Base-by-base conservation (phyloP, 2,797 vertebrate genomes). In the Brachyrhaphis roseni region DNA sequence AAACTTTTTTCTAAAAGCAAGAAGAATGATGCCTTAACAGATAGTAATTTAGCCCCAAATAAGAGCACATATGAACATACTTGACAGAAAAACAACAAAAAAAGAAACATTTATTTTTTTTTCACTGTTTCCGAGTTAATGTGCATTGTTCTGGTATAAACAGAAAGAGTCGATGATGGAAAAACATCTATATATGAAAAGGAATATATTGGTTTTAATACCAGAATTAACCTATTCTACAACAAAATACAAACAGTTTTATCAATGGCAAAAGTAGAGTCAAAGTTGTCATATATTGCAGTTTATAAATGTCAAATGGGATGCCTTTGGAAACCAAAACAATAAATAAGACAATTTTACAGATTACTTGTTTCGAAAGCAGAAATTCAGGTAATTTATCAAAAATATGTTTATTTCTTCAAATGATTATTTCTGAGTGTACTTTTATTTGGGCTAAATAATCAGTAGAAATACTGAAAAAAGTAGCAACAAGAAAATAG, bases 371-470 rank as follows among this genome's bases (percentile, higher is more conserved):
- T 36, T n/a, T 20, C 31, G 18, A 57, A 43, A 74, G 26, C 45
- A 76, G 79, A 18, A 80, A 49, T 72, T 84, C 46, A 72, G 28
- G 46, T 75, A n/a, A 73, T 75, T 88, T 85, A 89, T 91, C 83
- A 92, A 92, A 90, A 91, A 86, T 90, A 91, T 76, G 68, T 78
- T 41, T 53, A 64, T 76, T 83, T 81, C 20, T 72, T 85, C 6
- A 76, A 80, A 76, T 11, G 0, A 78, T 79, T 79, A 80, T 71
- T 81, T 78, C 47, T 76, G 5, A 84, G 28, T 81, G 45, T 20
- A 81, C 45, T 47, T 59, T 12, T 45, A 72, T 45, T 76, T 76
- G 55, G 64, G 80, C 34, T n/a, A 12, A 83, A 81, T 83, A 77
- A 31, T 41, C 72, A 62, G 36, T n/a, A 26, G 55, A 53, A 23